Evolutionary conservation across 1,140 invertebrate genomes (phyloP).

Genomic region (Trichomalopsis sarcophagae): DNA sequence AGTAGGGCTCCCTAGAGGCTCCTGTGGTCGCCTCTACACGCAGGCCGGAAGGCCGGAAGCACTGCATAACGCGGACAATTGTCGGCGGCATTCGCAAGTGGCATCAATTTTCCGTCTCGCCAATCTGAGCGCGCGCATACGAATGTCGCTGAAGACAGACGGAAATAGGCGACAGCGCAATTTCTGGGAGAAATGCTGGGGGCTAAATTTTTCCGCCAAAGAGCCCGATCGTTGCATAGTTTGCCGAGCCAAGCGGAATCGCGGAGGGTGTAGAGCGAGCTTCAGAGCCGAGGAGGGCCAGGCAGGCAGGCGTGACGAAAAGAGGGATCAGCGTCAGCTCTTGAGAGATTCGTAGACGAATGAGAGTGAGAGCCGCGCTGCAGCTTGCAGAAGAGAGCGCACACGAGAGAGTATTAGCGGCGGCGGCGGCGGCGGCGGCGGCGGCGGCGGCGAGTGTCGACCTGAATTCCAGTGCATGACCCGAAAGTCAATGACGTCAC

Average conservation of each 20-base stretch:
- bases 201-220: too few species aligned
- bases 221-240: not conserved
- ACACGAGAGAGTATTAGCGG: not conserved
- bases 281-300: too few species aligned
- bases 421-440: not conserved
- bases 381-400: not conserved
- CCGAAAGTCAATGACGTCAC: conserved; percentile 61
- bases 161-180: too few species aligned
- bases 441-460: conserved; percentile 44
- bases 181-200: too few species aligned
- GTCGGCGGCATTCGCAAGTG: conserved; percentile 29
- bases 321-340: not conserved
- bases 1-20: too few species aligned
- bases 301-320: not conserved
- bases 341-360: conserved; percentile 27
- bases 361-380: conserved; percentile 25
- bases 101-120: conserved; percentile 44
- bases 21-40: too few species aligned
- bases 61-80: conserved; percentile 42
- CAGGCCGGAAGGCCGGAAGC: conserved; percentile 16
- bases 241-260: not conserved
- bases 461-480: conserved; percentile 63
- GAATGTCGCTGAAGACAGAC: too few species aligned
- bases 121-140: not conserved
- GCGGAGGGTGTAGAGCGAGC: not conserved